Evolutionary conservation across 1,140 invertebrate genomes (phyloP).

Genomic region (Sarcophaga peregrina): DNA sequence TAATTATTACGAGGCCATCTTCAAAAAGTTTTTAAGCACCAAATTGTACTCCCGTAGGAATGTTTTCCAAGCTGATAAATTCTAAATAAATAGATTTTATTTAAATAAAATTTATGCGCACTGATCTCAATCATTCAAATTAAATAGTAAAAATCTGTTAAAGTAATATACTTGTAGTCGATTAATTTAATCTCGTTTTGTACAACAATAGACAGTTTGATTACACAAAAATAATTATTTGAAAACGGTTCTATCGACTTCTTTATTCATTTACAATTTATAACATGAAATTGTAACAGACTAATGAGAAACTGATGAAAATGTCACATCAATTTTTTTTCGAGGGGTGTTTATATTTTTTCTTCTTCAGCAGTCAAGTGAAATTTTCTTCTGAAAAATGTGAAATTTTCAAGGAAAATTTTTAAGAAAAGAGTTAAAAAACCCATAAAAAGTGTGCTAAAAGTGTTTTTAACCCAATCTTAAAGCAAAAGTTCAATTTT

Average conservation of each 20-base stretch:
- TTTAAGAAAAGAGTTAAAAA: not conserved
- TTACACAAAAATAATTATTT: not conserved
- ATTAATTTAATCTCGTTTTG: no score
- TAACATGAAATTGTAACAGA: not conserved
- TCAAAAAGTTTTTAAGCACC: no score
- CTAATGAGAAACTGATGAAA: constrained; percentile 16
- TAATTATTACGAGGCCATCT: no score
- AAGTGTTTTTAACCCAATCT: not conserved
- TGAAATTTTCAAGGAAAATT: constrained; percentile 16
- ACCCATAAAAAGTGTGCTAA: not conserved
- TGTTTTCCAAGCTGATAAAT: no score
- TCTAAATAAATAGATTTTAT: no score
- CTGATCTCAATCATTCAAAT: no score
- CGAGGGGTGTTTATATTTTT: constrained; percentile 20
- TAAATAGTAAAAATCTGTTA: no score
- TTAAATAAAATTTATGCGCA: no score
- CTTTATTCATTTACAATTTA: not conserved
- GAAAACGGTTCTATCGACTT: not conserved
- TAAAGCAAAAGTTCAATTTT: not conserved
- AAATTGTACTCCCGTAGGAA: no score
- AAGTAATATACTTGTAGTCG: no score
- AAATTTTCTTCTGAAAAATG: constrained; percentile 22
- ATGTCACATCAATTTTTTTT: constrained; percentile 12
- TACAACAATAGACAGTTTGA: no score
- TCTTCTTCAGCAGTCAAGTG: constrained; percentile 14